Evolutionary conservation across 2,797 vertebrate genomes (phyloP), one percentile per base, ranked within the genome.

Genomic region (Ceyx erithaca): DNA sequence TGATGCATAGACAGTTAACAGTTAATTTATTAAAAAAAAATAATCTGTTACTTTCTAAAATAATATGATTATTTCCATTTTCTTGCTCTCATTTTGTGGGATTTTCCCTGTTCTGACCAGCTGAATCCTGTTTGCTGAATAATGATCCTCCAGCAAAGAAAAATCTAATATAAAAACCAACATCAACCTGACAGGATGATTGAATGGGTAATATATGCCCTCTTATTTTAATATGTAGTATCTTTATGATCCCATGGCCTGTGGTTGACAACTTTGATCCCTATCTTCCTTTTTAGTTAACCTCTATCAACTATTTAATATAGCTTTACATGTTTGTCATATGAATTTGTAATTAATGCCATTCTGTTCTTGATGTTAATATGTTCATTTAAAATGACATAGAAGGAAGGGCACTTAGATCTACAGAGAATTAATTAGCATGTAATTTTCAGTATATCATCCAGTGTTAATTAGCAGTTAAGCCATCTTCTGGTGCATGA

Each of bases 351-450:
- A 93, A 95, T 96, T 97, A 93, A 94, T 93, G 58, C 55, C 77
- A 63, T 63, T 80, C 92, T 78, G 48, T 63, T 84, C 62, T 88
- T 95, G 77, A 31, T 92, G 83, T 94, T 96, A 94, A 90, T 90
- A 84, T 86, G 91, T 81, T 96, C 94, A 61, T 89, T 91, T 80
- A 77, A 96, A 97, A 92, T 90, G 64, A 92, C 89, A 94, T 51
- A 89, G 90, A 94, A 95, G 73, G 93, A 97, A 96, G 82, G 93
- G 83, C 80, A 86, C 84, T 95, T 85, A 62, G 70, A 80, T 73
- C 87, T 93, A 90, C 63, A 79, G 95, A 96, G 92, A 96, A 96
- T 96, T 97, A 97, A 98, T 97, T 96, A 97, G 94, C 75, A 94
- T 96, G 95, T 90, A 94, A 96, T 96, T 97, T 92, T 96, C 92